These are phyloP conservation scores for Bettongia penicillata DNA, from an alignment of 2,113 vertebrate genomes.

Conservation along the genomic window DNA sequence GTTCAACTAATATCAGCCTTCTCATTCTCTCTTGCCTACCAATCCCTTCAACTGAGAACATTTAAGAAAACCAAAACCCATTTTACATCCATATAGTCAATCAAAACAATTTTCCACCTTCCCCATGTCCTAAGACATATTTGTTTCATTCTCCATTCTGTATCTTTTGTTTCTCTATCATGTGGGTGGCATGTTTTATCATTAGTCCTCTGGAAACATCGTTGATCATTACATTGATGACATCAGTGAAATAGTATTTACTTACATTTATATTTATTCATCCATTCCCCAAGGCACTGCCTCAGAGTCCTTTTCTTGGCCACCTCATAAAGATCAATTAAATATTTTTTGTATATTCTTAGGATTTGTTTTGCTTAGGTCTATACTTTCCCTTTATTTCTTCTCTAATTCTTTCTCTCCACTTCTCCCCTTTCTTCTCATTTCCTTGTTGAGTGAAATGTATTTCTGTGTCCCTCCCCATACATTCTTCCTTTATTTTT, in stretches of 20 bases:
- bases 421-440: not conserved
- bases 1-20: not conserved
- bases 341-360: not conserved
- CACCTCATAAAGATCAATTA: not conserved
- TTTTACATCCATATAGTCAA: not conserved
- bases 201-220: not conserved
- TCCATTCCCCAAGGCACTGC: not conserved
- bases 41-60: not conserved
- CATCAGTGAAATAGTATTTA: not conserved
- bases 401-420: not conserved
- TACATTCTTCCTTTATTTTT: not conserved
- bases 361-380: not conserved
- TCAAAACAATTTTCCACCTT: not conserved
- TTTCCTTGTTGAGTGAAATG: not conserved
- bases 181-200: not conserved
- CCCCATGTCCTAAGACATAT: not conserved
- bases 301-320: not conserved
- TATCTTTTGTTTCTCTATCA: not conserved
- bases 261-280: not conserved
- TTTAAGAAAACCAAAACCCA: not conserved
- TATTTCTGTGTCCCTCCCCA: not conserved
- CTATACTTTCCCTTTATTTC: not conserved
- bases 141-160: not conserved
- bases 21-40: not conserved
- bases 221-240: not conserved